phyloP scores from a whole-genome alignment of 2,797 vertebrate genomes.

The Chromis chromis region DNA sequence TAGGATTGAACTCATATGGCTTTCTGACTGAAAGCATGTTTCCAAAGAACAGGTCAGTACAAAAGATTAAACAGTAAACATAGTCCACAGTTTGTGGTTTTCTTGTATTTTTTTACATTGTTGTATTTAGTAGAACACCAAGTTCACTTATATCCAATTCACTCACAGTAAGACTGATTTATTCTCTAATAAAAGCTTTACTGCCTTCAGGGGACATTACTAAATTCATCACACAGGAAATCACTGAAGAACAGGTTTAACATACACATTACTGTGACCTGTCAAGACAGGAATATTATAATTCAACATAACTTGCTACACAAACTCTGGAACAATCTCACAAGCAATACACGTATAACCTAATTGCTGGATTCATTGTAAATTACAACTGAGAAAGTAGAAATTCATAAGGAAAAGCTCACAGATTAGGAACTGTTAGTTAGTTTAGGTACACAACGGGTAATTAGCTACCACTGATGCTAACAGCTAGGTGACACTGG shows the following conservation, averaged over 20 bases:
- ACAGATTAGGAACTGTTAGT: neutral
- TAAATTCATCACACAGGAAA: neutral
- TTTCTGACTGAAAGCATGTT: too few species aligned
- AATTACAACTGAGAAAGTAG: neutral
- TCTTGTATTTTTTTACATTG: too few species aligned
- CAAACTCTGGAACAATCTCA: too few species aligned
- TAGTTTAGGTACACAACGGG: too few species aligned
- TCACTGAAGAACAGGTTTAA: constrained; percentile 16
- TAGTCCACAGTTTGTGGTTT: too few species aligned
- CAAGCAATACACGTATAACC: too few species aligned
- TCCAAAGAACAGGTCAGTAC: too few species aligned
- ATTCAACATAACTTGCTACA: constrained; percentile 1
- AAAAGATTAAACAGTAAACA: too few species aligned
- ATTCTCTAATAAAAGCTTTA: neutral
- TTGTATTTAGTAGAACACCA: neutral
- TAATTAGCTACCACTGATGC: neutral
- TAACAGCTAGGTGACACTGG: neutral
- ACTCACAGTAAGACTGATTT: neutral
- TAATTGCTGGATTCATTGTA: neutral
- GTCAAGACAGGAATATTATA: neutral
- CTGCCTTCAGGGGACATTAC: neutral
- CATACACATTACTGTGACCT: neutral
- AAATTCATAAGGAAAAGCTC: neutral
- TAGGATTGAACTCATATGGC: too few species aligned
- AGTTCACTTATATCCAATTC: neutral